Conservation (phyloP, 2,888 invertebrate genomes). For the Tribolium freemani region DNA sequence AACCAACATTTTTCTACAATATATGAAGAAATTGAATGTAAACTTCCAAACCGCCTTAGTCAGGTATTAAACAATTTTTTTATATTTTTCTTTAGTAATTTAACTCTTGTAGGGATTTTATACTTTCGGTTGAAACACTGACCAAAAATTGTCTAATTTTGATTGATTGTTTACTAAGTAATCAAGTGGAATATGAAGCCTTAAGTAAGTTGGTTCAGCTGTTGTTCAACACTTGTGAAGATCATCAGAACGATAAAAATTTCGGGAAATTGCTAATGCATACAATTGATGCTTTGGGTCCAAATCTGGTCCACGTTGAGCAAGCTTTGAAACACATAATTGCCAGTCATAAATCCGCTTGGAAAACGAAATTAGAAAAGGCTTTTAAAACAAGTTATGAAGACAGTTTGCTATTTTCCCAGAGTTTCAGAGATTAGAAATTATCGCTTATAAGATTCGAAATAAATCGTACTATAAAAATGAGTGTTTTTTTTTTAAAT, state of each 20-base stretch:
- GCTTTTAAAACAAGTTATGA: conserved; percentile 27
- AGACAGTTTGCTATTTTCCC: conserved; percentile 27
- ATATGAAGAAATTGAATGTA: conserved; percentile 16
- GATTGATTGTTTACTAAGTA: conserved; percentile 24
- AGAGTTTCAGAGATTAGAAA: conserved; percentile 33
- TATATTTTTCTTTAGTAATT: neutral
- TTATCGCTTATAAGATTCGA: no score
- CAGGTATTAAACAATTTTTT: conserved; percentile 22
- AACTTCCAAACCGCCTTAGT: conserved; percentile 10
- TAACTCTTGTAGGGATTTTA: conserved; percentile 11
- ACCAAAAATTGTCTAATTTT: conserved; percentile 19
- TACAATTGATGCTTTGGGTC: conserved; percentile 17
- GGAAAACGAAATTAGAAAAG: conserved; percentile 32
- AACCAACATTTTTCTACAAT: conserved; percentile 2
- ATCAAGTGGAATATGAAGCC: conserved; percentile 22
- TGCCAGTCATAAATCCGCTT: conserved; percentile 21
- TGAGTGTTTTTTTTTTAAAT: no score
- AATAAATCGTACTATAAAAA: no score
- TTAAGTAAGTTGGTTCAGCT: conserved; percentile 29
- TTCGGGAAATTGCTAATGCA: conserved; percentile 36
- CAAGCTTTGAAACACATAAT: conserved; percentile 32
- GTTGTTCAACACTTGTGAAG: conserved; percentile 31
- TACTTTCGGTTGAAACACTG: conserved; percentile 20
- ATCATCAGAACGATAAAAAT: conserved; percentile 9
- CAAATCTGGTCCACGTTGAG: conserved; percentile 26